Conservation (phyloP, 2,888 invertebrate genomes). For the Nomada fucata region DNA sequence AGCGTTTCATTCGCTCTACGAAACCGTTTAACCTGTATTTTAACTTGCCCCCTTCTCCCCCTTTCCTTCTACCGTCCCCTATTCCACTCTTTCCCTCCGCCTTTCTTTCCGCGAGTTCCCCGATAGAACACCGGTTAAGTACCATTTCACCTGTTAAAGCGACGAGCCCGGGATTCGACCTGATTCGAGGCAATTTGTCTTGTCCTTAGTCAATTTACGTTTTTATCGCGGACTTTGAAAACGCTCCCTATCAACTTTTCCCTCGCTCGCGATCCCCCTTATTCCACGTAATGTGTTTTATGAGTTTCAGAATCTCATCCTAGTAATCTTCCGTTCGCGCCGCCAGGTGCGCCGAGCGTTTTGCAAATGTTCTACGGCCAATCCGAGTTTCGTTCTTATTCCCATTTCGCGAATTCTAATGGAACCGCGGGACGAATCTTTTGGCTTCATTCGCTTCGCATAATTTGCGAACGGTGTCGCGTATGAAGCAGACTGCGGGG, state of each 20-base stretch:
- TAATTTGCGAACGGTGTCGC: too few species aligned
- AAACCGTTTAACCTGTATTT: constrained; percentile 25
- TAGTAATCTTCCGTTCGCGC: constrained; percentile 1
- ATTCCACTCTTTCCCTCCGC: neutral
- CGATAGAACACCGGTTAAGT: constrained; percentile 36
- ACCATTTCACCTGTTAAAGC: constrained; percentile 41
- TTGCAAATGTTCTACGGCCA: neutral
- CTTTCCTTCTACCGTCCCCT: neutral
- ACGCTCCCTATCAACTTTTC: constrained; percentile 18
- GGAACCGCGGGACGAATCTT: neutral
- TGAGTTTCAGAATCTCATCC: constrained; percentile 34
- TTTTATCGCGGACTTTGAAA: constrained; percentile 39
- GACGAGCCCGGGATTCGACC: constrained; percentile 33
- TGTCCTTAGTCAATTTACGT: constrained; percentile 44
- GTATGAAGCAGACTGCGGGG: too few species aligned
- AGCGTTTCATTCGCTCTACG: constrained; percentile 19
- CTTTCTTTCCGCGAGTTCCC: too few species aligned
- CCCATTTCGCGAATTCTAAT: constrained; percentile 12
- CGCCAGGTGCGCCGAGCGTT: constrained; percentile 10
- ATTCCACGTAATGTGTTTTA: constrained; percentile 34
- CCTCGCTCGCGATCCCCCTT: neutral
- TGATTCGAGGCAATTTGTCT: constrained; percentile 43
- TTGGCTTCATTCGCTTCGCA: neutral
- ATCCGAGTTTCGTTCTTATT: constrained; percentile 1
- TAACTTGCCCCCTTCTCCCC: neutral